Conservation (phyloP, 2,888 invertebrate species). For the Disparrhopalites patrizii region DNA sequence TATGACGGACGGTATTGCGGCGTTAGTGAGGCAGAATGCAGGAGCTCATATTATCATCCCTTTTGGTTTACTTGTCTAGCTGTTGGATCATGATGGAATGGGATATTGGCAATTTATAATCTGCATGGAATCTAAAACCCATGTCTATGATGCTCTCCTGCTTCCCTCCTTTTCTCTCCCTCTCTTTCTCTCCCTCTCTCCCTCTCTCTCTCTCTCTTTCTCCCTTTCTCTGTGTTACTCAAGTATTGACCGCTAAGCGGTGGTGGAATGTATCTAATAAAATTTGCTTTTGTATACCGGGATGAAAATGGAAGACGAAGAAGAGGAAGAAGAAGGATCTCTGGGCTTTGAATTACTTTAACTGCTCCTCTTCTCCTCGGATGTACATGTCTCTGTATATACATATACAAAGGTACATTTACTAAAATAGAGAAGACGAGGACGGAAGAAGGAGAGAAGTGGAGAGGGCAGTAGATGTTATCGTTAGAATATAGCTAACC, state of each 20-base stretch:
- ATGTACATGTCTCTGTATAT: background rate
- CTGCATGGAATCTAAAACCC: conserved; percentile 26
- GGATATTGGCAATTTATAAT: conserved; percentile 48
- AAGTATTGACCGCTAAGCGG: conserved; percentile 33
- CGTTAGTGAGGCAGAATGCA: conserved; percentile 25
- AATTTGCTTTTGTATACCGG: conserved; percentile 41
- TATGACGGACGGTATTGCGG: conserved; percentile 9
- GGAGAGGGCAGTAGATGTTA: conserved; percentile 3
- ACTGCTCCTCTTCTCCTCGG: background rate
- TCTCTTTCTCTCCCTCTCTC: too few relatives aligned
- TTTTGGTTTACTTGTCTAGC: conserved; percentile 24
- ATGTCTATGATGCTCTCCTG: conserved; percentile 7
- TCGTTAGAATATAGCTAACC: conserved; percentile 17
- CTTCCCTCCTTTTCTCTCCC: background rate
- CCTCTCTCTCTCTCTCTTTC: too few relatives aligned
- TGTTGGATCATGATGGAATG: conserved; percentile 47
- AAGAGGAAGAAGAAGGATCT: too few relatives aligned
- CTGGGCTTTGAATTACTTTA: conserved; percentile 22
- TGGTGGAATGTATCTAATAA: conserved; percentile 47
- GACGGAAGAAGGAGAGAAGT: background rate
- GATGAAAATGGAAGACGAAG: conserved; percentile 28
- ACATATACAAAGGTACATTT: conserved; percentile 4
- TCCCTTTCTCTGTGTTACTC: conserved; percentile 28
- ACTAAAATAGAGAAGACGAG: background rate
- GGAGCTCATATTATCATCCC: conserved; percentile 31